phyloP scores from a whole-genome alignment of 2,797 vertebrate genomes.

The Thalassophryne amazonica region DNA sequence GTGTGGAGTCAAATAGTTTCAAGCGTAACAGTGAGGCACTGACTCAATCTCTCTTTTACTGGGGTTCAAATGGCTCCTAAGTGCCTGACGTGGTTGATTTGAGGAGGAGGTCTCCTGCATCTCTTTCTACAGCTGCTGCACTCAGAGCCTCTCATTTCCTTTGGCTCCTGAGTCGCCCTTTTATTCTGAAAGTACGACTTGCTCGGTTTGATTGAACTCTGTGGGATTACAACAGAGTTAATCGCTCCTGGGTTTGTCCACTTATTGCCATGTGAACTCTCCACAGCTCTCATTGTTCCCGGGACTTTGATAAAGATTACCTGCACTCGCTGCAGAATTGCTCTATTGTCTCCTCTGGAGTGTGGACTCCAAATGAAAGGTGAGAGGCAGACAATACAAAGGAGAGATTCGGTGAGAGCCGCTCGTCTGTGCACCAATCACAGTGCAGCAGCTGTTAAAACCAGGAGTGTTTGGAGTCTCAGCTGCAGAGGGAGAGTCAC shows the following conservation, averaged over 20 bases:
- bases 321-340: slow-evolving; percentile 52
- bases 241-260: slow-evolving; percentile 69
- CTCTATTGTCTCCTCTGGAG: slow-evolving; percentile 61
- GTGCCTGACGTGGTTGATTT: slow-evolving; percentile 25
- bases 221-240: slow-evolving; percentile 69
- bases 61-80: slow-evolving; percentile 23
- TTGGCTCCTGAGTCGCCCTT: slow-evolving; percentile 36
- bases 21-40: slow-evolving; percentile 9
- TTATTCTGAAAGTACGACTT: slow-evolving; percentile 48
- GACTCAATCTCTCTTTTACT: slow-evolving; percentile 36
- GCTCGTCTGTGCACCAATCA: no score
- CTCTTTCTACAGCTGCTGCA: slow-evolving; percentile 39
- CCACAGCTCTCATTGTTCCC: slow-evolving; percentile 60
- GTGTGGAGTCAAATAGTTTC: slow-evolving; percentile 20
- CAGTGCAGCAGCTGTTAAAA: no score
- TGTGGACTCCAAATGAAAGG: slow-evolving; percentile 51
- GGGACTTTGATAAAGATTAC: slow-evolving; percentile 63
- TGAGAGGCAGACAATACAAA: slow-evolving; percentile 44
- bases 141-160: slow-evolving; percentile 48
- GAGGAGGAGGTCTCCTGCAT: slow-evolving; percentile 14
- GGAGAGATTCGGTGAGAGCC: no score
- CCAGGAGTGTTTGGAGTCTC: no score
- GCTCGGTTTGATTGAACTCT: slow-evolving; percentile 67
- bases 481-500: no score
- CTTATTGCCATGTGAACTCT: slow-evolving; percentile 67